Percentiles rank a stretch among this genome's conserved stretches.
These are phyloP conservation scores for Dinomys branickii DNA, from an alignment of 2,113 vertebrate species.

Conservation along the genomic window DNA sequence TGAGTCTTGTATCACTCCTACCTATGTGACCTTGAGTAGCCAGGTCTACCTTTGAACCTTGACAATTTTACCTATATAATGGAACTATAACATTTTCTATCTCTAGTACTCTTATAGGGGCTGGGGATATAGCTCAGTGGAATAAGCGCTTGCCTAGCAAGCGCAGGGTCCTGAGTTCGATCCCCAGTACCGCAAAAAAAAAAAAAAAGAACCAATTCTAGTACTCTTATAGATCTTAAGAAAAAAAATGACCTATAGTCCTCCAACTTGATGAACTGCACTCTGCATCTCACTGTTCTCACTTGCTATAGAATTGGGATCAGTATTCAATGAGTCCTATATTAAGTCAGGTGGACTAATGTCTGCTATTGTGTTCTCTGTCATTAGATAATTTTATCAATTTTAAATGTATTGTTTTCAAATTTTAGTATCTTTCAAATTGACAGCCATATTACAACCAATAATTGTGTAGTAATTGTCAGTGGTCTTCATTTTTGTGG, in stretches of 20 bases:
- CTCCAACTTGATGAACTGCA: background rate
- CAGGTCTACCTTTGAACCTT: background rate
- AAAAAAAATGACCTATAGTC: background rate
- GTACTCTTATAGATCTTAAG: background rate
- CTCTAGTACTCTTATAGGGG: background rate
- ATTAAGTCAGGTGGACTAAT: background rate
- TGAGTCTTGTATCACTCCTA: too few species aligned
- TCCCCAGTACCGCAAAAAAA: too few species aligned
- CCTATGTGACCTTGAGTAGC: background rate
- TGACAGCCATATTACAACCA: accelerated
- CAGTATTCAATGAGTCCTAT: background rate
- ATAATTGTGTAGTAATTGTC: background rate
- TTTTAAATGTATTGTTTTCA: background rate
- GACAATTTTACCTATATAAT: background rate
- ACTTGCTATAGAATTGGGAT: background rate
- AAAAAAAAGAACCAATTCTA: too few species aligned
- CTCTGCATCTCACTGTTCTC: background rate
- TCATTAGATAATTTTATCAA: background rate
- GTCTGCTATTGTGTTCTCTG: background rate
- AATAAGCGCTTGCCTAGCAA: too few species aligned
- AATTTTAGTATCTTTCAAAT: constrained; percentile 29
- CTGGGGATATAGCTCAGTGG: too few species aligned
- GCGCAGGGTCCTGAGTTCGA: too few species aligned
- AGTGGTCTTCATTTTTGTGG: background rate
- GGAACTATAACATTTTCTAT: background rate